These are phyloP conservation scores for Apostichopus parvimensis DNA, from an alignment of 35 echinoderm and acorn worm genomes.

Conservation along the genomic window DNA sequence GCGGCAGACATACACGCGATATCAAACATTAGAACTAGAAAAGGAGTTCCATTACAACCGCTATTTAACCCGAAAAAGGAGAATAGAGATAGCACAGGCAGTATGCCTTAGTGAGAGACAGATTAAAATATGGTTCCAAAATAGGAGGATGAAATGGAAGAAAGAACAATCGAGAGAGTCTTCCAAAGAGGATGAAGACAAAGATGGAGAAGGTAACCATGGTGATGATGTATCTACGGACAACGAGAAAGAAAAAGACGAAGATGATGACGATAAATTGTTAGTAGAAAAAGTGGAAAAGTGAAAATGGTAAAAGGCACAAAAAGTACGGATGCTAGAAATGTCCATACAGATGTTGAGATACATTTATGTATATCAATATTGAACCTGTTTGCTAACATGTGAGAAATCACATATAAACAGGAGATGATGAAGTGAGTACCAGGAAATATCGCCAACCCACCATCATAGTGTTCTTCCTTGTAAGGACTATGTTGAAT, in stretches of 20 bases:
- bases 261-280: not conserved
- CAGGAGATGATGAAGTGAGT: too few species aligned
- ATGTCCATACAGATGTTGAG: not conserved
- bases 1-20: constrained; percentile 87
- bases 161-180: constrained; percentile 77
- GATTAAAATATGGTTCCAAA: constrained; percentile 99
- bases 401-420: too few species aligned
- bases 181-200: constrained; percentile 6
- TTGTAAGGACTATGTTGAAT: too few species aligned
- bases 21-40: constrained; percentile 92
- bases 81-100: constrained; percentile 96
- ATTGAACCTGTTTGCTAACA: too few species aligned
- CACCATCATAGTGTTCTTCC: too few species aligned
- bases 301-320: not conserved
- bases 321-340: not conserved
- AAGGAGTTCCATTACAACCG: constrained; percentile 99
- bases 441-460: too few species aligned
- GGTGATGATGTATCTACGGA: constrained; percentile 41
- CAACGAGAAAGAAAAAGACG: constrained; percentile 42
- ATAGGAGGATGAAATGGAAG: constrained; percentile 98
- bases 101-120: constrained; percentile 89
- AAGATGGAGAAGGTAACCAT: constrained; percentile 50
- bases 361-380: too few species aligned
- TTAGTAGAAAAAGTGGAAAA: not conserved
- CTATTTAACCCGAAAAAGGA: constrained; percentile 81